Base-by-base conservation (phyloP, 2,113 vertebrate genomes). In the Mustela lutreola region DNA sequence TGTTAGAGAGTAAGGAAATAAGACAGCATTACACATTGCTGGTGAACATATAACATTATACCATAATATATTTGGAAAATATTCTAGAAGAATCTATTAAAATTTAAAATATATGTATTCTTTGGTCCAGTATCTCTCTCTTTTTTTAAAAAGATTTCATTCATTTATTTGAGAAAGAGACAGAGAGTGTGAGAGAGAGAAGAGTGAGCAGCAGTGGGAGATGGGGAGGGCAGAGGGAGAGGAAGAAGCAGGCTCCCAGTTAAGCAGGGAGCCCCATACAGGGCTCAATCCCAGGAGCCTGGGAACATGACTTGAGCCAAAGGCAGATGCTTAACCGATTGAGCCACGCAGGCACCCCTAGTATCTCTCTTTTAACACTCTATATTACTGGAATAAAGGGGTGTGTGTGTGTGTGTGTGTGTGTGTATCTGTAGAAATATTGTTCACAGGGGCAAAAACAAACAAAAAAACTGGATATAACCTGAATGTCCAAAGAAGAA, bases 361-460 rank as follows among this genome's bases (percentile, higher is more conserved):
- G 33, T 39, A 82, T 81, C 60, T 75, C 26, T 93, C 39, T 92
- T 95, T 70, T 80, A 90, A 84, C 31, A 60, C 50, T 81, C 19
- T 67, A 24, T n/a, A 56, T 16, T 84, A 79, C 16, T 65, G 33
- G n/a, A 95, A 10, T 56, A 79, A 83, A 92, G 50, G 53, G 18
- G 53, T 56, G 53, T 53, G 53, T 53, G 53, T 53, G 36, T 36
- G 53, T 56, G 50, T 53, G 50, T 53, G 50, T 53, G 50, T 53
- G 50, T 53, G 50, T 53, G 50, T 53, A 53, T 53, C 50, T 53
- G 39, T 53, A 10, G 65, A n/a, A 75, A 73, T 39, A 36, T 91
- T 67, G 67, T 3, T 83, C 95, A 36, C 14, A n/a, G 71, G n/a
- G 56, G 7, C 18, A 80, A 58, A 79, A 67, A 86, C 42, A 85